A percentile compares a stretch with the other conserved stretches of the same genome.
Evolutionary conservation across 2,888 invertebrate species (phyloP).

Genomic region (Elgonia sp.): DNA sequence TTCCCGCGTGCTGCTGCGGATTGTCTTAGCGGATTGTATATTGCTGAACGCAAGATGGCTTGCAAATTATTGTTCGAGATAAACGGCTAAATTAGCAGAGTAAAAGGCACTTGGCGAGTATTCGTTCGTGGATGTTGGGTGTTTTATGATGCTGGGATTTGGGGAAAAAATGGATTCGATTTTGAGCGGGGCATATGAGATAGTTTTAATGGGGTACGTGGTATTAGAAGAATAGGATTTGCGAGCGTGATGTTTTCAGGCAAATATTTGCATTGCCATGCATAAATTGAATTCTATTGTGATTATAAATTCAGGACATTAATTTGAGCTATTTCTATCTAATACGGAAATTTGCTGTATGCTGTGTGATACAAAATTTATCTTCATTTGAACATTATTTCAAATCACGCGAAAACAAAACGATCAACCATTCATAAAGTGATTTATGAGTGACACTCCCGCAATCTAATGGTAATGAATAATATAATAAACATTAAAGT

Average conservation of each 20-base stretch:
- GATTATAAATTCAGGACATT: slow-evolving; percentile 56
- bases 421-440: slow-evolving; percentile 59
- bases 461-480: slow-evolving; percentile 49
- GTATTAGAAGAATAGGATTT: no score
- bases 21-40: not conserved
- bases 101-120: not conserved
- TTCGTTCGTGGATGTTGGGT: no score
- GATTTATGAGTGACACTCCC: slow-evolving; percentile 38
- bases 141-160: no score
- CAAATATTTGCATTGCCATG: slow-evolving; percentile 47
- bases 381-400: slow-evolving; percentile 59
- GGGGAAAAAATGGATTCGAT: no score
- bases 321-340: slow-evolving; percentile 51
- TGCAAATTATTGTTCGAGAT: slow-evolving; percentile 12
- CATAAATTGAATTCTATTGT: slow-evolving; percentile 56
- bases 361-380: slow-evolving; percentile 56
- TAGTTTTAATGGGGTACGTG: no score
- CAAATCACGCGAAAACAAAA: slow-evolving; percentile 56
- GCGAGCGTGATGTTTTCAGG: slow-evolving; percentile 15
- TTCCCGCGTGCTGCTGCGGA: not conserved
- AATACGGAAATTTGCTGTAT: slow-evolving; percentile 38
- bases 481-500: slow-evolving; percentile 27
- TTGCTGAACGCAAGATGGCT: not conserved
- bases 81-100: slow-evolving; percentile 5
- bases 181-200: no score